Evolutionary conservation across 2,113 vertebrate species (phyloP), one percentile per base, ranked within the genome.

Genomic region (Thryonomys swinderianus): DNA sequence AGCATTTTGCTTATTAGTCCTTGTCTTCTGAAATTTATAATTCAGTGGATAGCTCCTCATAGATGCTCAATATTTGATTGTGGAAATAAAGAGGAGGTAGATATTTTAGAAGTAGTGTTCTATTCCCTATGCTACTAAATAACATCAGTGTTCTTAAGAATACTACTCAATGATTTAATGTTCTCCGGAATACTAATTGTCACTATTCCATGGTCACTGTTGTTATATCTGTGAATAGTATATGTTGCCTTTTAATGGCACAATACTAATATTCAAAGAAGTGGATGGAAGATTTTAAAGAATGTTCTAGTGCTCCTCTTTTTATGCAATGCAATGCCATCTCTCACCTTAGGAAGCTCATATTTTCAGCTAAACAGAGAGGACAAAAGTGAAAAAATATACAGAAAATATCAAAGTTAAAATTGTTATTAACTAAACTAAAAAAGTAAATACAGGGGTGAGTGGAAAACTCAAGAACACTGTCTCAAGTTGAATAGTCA

Each of bases 231-330:
- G 48, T 21, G 85, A 61, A 53, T 88, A 45, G 27, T 18, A 40
- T n/a, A 76, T 0, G 7, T 76, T 74, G 66, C 34, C 66, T 87
- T 76, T 88, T 92, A 93, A 62, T 45, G 64, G 5, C 5, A 64
- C 11, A 88, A 11, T n/a, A 17, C 14, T 90, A 86, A 85, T 88
- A 71, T 21, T 88, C 17, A 93, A 86, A 92, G 51, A 88, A 94
- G 79, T 57, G 57, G n/a, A 2, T 3, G 42, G 21, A 71, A 66
- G 1, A 27, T 79, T 88, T 74, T 83, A 57, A 73, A 61, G 25
- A 74, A 89, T 71, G 3, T 10, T 73, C 10, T 62, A 67, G 71
- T 67, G 0, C 1, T 89, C 13, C 1, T 45, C 18, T 91, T 96
- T 84, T 6, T 64, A 4, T 79, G 5, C 73, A 91, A 4, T 61